These are phyloP conservation scores for Butastur rufipennis DNA, from an alignment of 2,113 vertebrate genomes.

Conservation along the genomic window DNA sequence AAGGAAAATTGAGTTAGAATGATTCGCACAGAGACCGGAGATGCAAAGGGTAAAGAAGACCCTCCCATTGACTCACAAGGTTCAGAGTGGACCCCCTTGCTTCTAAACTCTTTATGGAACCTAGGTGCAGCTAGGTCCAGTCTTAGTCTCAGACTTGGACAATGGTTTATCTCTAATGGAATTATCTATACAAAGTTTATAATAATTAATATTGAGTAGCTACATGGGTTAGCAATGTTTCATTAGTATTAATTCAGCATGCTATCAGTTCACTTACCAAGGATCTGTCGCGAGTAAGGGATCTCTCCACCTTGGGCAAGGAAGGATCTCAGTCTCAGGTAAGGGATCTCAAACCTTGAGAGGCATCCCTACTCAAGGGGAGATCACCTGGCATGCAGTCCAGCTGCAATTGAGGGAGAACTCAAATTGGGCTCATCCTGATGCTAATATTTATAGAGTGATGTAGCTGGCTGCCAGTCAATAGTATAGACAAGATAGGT, in stretches of 20 bases:
- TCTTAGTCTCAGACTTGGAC: no score
- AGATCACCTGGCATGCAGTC: background rate
- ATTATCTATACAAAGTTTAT: background rate
- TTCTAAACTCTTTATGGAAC: background rate
- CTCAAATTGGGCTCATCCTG: background rate
- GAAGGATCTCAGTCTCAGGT: background rate
- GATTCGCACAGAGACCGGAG: no score
- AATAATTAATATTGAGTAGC: background rate
- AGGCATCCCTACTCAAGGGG: background rate
- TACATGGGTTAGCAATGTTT: background rate
- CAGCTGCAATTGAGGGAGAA: background rate
- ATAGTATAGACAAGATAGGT: background rate
- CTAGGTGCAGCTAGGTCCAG: no score
- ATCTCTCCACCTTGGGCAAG: background rate
- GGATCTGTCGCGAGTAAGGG: background rate
- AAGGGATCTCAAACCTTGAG: background rate
- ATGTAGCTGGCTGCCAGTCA: background rate
- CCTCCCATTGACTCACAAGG: background rate
- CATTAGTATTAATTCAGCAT: background rate
- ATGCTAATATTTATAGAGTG: background rate
- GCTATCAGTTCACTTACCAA: no score
- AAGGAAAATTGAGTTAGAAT: no score
- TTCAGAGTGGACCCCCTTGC: background rate
- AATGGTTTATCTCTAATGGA: background rate
- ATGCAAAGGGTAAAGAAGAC: background rate